A percentile compares a stretch with the other conserved stretches of the same genome.
Evolutionary conservation across 2,888 invertebrate species (phyloP).

Genomic region (Drosophila mayaguana): DNA sequence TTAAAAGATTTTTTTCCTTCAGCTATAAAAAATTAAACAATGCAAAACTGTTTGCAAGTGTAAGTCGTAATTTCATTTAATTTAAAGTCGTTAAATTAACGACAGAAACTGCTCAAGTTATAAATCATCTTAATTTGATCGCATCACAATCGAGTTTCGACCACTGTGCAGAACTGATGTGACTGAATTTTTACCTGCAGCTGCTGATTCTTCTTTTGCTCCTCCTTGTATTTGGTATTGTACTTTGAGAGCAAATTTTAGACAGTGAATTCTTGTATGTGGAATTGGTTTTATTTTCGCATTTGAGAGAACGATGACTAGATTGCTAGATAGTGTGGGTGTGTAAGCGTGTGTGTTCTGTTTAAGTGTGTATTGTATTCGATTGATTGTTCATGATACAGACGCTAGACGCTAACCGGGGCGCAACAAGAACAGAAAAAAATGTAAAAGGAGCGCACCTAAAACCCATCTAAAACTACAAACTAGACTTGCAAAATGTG

Average conservation of each 20-base stretch:
- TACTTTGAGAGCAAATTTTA: conserved; percentile 70
- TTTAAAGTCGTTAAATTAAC: neutral
- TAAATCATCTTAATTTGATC: conserved; percentile 12
- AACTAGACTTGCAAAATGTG: conserved; percentile 29
- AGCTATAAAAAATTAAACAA: neutral
- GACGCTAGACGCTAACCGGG: conserved; percentile 68
- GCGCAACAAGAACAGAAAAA: conserved; percentile 63
- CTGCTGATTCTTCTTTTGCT: conserved; percentile 42
- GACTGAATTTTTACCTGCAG: conserved; percentile 70
- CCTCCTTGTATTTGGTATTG: conserved; percentile 56
- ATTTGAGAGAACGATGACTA: conserved; percentile 69
- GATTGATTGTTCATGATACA: conserved; percentile 57
- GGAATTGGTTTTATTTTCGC: conserved; percentile 46
- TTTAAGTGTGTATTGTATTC: conserved; percentile 35
- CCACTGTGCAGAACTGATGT: conserved; percentile 43
- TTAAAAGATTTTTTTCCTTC: neutral
- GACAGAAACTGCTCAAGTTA: neutral
- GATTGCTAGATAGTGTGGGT: conserved; percentile 57
- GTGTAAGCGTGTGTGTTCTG: conserved; percentile 44
- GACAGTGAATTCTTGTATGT: conserved; percentile 63
- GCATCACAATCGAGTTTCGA: conserved; percentile 25
- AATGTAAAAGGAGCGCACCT: conserved; percentile 65
- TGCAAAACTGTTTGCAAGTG: neutral
- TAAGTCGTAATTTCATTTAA: neutral
- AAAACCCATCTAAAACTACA: conserved; percentile 60